phyloP scores from a whole-genome alignment of 2,888 invertebrate species.

The Liopterus haemorrhoidalis region DNA sequence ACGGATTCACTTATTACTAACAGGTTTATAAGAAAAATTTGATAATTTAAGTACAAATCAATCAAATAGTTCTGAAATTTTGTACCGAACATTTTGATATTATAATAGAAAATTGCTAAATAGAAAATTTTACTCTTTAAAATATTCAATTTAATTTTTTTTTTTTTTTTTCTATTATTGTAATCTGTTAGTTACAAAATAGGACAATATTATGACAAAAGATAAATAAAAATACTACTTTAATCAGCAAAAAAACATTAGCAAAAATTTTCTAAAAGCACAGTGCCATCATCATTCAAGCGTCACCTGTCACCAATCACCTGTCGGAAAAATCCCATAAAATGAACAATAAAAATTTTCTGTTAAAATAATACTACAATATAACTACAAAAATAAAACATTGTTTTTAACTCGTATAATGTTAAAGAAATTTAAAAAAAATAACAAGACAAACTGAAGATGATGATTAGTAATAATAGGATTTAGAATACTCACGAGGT shows the following conservation, averaged over 20 bases:
- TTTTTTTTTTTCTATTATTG: no score
- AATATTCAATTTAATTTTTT: no score
- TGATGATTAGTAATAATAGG: conserved; percentile 2
- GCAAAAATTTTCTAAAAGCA: conserved; percentile 1
- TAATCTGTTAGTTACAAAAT: not conserved
- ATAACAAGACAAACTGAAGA: not conserved
- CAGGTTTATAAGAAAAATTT: no score
- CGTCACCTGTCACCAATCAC: not conserved
- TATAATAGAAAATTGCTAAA: no score
- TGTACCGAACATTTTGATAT: no score
- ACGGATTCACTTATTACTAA: no score
- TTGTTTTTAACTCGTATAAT: conserved; percentile 1
- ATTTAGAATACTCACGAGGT: conserved; percentile 59
- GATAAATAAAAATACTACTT: conserved; percentile 1
- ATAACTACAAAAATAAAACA: not conserved
- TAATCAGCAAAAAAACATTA: not conserved
- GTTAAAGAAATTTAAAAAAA: not conserved
- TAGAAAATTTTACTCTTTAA: no score
- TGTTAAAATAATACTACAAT: not conserved
- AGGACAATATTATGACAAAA: not conserved
- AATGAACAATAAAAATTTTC: not conserved
- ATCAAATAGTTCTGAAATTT: no score
- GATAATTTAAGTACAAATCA: no score
- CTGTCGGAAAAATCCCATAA: not conserved
- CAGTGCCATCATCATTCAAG: not conserved